phyloP scores from a whole-genome alignment of 2,888 invertebrate genomes.

The Panorpa germanica region DNA sequence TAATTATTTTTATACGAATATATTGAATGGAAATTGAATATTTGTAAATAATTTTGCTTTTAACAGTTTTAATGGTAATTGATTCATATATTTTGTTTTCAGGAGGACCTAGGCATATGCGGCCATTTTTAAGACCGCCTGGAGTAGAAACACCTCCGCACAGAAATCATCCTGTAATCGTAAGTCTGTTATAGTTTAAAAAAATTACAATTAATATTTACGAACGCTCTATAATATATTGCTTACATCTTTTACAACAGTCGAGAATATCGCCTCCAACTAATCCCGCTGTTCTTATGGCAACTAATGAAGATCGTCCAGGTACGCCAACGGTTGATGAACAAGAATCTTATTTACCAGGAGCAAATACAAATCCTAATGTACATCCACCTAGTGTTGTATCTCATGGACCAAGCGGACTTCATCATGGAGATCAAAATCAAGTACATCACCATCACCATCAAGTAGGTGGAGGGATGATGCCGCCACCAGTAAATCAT shows the following conservation, averaged over 20 bases:
- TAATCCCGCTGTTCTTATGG: too few species aligned
- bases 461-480: constrained; percentile 1
- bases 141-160: constrained; percentile 25
- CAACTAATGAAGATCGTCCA: constrained; percentile 36
- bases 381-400: background rate
- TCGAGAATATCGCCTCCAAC: too few species aligned
- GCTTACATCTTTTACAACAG: too few species aligned
- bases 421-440: background rate
- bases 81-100: constrained; percentile 6
- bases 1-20: constrained; percentile 1
- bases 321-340: constrained; percentile 56
- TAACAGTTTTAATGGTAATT: constrained; percentile 6
- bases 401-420: background rate
- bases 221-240: too few species aligned
- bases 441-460: constrained; percentile 1
- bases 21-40: too few species aligned
- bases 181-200: too few species aligned
- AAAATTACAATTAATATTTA: too few species aligned
- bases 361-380: constrained; percentile 10
- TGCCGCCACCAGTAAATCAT: constrained; percentile 3
- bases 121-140: constrained; percentile 22
- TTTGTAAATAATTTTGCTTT: constrained; percentile 7
- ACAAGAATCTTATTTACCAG: constrained; percentile 19
- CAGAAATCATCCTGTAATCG: too few species aligned
- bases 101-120: constrained; percentile 20